phyloP scores from a whole-genome alignment of 2,888 invertebrate species.

The Eristalinus sepulchralis region DNA sequence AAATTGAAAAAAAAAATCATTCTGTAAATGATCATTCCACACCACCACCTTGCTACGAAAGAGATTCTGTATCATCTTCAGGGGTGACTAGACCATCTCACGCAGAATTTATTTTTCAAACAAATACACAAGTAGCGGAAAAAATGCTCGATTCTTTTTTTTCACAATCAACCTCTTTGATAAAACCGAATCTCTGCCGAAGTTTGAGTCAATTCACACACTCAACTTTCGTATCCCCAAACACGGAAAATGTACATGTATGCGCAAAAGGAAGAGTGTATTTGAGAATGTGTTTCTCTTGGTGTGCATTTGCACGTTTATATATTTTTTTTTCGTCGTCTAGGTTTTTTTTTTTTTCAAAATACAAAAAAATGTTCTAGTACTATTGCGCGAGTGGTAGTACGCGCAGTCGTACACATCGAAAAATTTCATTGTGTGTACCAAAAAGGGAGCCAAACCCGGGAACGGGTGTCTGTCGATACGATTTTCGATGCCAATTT shows the following conservation, averaged over 20 bases:
- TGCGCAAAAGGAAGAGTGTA: not conserved
- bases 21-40: slow-evolving; percentile 42
- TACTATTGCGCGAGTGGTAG: slow-evolving; percentile 27
- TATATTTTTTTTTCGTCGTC: slow-evolving; percentile 15
- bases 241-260: slow-evolving; percentile 7
- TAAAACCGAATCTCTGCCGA: slow-evolving; percentile 37
- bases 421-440: slow-evolving; percentile 73
- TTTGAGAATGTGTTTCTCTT: not conserved
- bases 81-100: slow-evolving; percentile 76
- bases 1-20: slow-evolving; percentile 40
- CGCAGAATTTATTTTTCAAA: slow-evolving; percentile 64
- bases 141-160: slow-evolving; percentile 6
- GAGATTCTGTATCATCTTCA: slow-evolving; percentile 73
- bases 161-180: slow-evolving; percentile 20
- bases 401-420: slow-evolving; percentile 43
- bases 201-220: slow-evolving; percentile 38
- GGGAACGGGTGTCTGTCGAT: slow-evolving; percentile 75
- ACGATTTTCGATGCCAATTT: slow-evolving; percentile 73
- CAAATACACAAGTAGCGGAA: slow-evolving; percentile 31
- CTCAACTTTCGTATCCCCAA: not conserved
- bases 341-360: not conserved
- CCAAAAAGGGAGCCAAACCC: slow-evolving; percentile 79
- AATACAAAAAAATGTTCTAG: slow-evolving; percentile 17
- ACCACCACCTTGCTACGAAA: slow-evolving; percentile 66
- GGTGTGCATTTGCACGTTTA: slow-evolving; percentile 29